Conservation (phyloP, 2,888 invertebrate genomes). For the Ptychoptera contaminata region DNA sequence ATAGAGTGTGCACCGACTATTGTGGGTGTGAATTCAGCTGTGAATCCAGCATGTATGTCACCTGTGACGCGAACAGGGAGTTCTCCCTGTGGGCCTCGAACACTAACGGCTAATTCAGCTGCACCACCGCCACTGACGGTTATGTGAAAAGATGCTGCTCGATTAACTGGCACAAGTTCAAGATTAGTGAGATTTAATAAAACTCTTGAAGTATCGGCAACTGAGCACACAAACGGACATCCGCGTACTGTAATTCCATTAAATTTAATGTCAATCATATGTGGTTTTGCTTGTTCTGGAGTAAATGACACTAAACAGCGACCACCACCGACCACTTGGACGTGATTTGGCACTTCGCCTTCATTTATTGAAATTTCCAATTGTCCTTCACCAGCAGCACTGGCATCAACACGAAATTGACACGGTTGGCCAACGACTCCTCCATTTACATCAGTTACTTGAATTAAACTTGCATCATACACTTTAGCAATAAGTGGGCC, state of each 20-base stretch:
- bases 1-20: constrained; percentile 89
- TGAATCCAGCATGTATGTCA: constrained; percentile 72
- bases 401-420: constrained; percentile 96
- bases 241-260: constrained; percentile 87
- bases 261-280: constrained; percentile 89
- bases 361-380: constrained; percentile 98
- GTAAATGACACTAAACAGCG: constrained; percentile 88
- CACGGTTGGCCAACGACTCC: constrained; percentile 92
- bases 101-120: constrained; percentile 78
- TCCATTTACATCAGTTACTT: constrained; percentile 85
- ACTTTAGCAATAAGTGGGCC: constrained; percentile 88
- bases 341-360: constrained; percentile 97
- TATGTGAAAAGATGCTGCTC: constrained; percentile 63
- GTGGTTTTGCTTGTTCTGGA: constrained; percentile 79
- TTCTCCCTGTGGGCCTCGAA: constrained; percentile 73
- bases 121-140: constrained; percentile 51
- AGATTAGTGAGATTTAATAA: constrained; percentile 56
- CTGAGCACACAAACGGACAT: constrained; percentile 79
- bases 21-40: constrained; percentile 80
- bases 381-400: constrained; percentile 97
- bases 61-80: constrained; percentile 80
- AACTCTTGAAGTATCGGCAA: constrained; percentile 62
- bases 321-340: constrained; percentile 90
- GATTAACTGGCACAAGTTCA: constrained; percentile 74
- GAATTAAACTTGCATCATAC: constrained; percentile 84